Percentiles rank a stretch among this genome's conserved stretches.
Conservation (phyloP, 30 jellyfish, hydroid and myxozoan genomes). For the Aurelia coerulea region DNA sequence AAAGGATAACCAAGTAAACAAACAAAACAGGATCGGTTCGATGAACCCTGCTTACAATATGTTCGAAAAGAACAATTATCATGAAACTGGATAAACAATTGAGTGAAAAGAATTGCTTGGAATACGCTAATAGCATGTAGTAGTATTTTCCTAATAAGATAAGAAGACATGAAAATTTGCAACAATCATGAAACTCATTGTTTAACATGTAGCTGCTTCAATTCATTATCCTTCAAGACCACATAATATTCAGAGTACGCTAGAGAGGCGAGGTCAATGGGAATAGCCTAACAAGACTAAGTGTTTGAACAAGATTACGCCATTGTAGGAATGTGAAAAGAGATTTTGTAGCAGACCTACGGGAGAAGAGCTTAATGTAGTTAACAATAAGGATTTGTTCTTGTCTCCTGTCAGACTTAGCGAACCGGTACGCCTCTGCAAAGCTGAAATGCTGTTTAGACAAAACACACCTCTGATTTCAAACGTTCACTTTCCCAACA, state of each 20-base stretch:
- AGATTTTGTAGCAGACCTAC: conserved; percentile 14
- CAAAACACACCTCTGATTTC: background rate
- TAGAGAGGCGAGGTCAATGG: conserved; percentile 42
- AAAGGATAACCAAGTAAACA: too few species aligned
- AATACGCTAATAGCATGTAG: conserved; percentile 2
- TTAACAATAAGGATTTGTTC: background rate
- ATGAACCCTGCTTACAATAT: too few species aligned
- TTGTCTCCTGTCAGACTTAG: conserved; percentile 24
- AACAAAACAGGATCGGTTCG: too few species aligned
- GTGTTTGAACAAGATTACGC: conserved; percentile 27
- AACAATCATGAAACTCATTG: conserved; percentile 28
- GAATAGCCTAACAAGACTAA: conserved; percentile 39
- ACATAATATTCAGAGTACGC: conserved; percentile 13
- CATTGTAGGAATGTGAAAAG: conserved; percentile 18
- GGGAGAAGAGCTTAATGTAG: conserved; percentile 16
- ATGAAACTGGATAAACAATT: conserved; percentile 23
- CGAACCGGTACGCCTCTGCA: conserved; percentile 13
- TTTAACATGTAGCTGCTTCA: conserved; percentile 1
- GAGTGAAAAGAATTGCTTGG: conserved; percentile 5
- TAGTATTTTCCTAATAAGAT: conserved; percentile 11
- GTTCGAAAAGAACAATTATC: too few species aligned
- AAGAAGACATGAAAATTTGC: conserved; percentile 15
- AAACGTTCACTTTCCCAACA: too few species aligned
- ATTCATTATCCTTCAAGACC: conserved; percentile 32
- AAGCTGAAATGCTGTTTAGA: background rate